Base-by-base conservation (phyloP, 2,113 vertebrate species). In the Willisornis vidua region DNA sequence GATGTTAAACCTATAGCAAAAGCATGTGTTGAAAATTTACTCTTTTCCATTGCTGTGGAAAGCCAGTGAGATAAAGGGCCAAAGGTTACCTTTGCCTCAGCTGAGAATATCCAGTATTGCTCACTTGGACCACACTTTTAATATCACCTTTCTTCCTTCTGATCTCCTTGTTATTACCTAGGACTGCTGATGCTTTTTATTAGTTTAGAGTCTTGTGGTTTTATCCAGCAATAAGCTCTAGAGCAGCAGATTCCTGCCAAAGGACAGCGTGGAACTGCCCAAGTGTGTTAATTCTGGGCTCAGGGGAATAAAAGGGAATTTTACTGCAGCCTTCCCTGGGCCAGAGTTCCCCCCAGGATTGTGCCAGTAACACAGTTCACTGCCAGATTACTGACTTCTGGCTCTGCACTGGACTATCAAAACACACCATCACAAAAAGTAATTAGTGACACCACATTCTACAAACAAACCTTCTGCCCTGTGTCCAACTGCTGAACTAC, bases 401-500 rank as follows among this genome's bases (percentile, higher is more conserved):
- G 49, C 28, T 85, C 82, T 2, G 1, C 28, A 55, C 0, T 63
- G 59, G 26, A 26, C 46, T 52, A 59, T 59, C 70, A 55, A 22
- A 19, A 39, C 11, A 49, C 8, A 68, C 41, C 41, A 35, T 33
- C 67, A 66, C 68, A 74, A 37, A 54, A 74, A 87, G 23, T 51
- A 70, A 93, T 90, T 90, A 88, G 55, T 33, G 72, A 74, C 75
- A 58, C 37, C 1, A 1, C 25, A 10, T 73, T 92, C 51, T 85
- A 85, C 75, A 93, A 82, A 49, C 62, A 51, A 62, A 92, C 62
- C 70, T 88, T 87, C 41, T 76, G 82, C 72, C 57, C 85, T 79
- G 16, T 22, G 62, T 39, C 46, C 89, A 80, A 33, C 31, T 54
- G 23, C 61, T 4, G 2, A 77, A 55, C 71, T 65, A 68, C 14